Evolutionary conservation across 2,888 invertebrate genomes (phyloP), one percentile per base, ranked within the genome.

Genomic region (Petrolisthes manimaculis): DNA sequence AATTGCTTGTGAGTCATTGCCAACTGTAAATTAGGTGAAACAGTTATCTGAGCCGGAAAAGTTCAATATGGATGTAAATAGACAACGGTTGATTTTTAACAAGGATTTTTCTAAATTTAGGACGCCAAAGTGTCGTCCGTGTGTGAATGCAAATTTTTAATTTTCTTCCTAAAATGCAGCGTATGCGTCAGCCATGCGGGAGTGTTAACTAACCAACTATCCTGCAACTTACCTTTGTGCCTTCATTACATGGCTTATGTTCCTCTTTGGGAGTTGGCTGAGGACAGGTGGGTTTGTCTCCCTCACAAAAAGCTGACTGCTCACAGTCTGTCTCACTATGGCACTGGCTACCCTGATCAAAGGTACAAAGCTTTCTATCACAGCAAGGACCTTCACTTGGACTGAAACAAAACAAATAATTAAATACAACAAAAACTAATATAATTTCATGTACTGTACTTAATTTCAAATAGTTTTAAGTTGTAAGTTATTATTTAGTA

Each of bases 301-400:
- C 98, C 92, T 96, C 96, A 93, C 99, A 99, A 92, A 94, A 95
- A 79, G 97, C 96, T 78, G 96, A 96, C 94, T 95, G 96, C 92
- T 97, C 97, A 94, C 99, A 99, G 92, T 99, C 98, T 6, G 96
- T 96, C 92, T 96, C 97, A 91, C 95, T 95, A 93, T 96, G 96
- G 92, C 97, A 97, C 37, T 95, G 95, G 91, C 94, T 94, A 53
- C 94, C 93, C 21, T 95, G 94, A 91, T 97, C 95, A 94, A 97
- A 98, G 92, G 95, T 94, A 93, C 98, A 98, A 61, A 95, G 94
- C 89, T 95, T 95, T 91, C 96, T 94, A 92, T 95, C 95, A 93
- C 99, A 99, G 94, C 99, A 99, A 53, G 98, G 99, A 8, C 99
- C 99, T 94, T 99, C 97, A 86, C 98, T 98, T 0, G 99, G 99